phyloP scores from a whole-genome alignment of 2,113 vertebrate genomes.

The Tachuris rubrigastra region DNA sequence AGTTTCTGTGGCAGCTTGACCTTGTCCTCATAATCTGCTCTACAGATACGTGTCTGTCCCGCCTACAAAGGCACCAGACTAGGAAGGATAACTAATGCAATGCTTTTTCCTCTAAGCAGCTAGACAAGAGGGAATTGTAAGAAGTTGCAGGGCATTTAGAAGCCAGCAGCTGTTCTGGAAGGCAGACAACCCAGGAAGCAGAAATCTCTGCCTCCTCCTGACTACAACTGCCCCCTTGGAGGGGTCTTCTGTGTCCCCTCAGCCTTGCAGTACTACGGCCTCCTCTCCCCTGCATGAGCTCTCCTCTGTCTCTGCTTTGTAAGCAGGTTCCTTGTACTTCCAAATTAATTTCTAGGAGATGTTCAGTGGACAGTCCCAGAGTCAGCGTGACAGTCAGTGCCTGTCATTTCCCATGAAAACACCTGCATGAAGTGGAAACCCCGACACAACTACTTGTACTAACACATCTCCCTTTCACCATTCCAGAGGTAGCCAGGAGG shows the following conservation, averaged over 20 bases:
- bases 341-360: background rate
- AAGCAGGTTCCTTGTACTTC: background rate
- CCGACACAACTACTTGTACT: fast-evolving
- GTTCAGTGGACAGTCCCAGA: background rate
- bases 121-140: background rate
- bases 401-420: background rate
- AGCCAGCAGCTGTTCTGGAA: background rate
- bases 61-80: background rate
- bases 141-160: background rate
- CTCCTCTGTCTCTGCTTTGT: background rate
- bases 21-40: background rate
- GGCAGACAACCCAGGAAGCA: background rate
- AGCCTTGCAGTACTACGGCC: background rate
- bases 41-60: background rate
- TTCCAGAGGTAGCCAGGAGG: background rate
- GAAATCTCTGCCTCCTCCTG: background rate
- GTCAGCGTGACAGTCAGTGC: background rate
- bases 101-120: background rate
- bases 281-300: background rate
- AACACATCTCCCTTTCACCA: background rate
- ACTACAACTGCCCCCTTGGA: background rate
- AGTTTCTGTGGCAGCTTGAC: background rate
- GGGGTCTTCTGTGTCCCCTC: fast-evolving
- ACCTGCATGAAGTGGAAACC: background rate
- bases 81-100: background rate